A percentile compares a stretch with the other conserved stretches of the same genome.
Conservation (phyloP, 2,888 invertebrate genomes). For the Apamea monoglypha region DNA sequence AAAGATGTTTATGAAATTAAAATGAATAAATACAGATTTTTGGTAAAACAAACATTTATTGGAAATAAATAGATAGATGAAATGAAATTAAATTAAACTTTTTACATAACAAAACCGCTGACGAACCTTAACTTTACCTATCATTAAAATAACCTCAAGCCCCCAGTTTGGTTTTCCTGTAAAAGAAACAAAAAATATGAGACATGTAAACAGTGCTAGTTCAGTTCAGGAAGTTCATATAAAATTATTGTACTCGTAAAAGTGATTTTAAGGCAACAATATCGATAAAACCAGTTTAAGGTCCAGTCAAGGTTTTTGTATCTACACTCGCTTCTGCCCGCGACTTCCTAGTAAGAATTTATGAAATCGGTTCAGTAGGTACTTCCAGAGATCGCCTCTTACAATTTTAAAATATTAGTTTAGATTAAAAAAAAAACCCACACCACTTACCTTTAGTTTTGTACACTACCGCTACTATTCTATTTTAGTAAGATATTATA, state of each 20-base stretch:
- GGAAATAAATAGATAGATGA: constrained; percentile 33
- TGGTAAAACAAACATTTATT: constrained; percentile 41
- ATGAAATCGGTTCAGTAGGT: not conserved
- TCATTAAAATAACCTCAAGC: constrained; percentile 68
- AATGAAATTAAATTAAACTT: constrained; percentile 13
- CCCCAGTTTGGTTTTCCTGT: constrained; percentile 80
- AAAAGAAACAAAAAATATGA: constrained; percentile 64
- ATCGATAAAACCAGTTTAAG: not conserved
- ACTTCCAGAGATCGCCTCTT: not conserved
- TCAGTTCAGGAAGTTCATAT: not conserved
- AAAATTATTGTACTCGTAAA: not conserved
- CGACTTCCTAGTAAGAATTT: not conserved
- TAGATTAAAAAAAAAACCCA: not conserved
- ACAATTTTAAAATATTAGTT: not conserved
- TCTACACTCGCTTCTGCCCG: not conserved
- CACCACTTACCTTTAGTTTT: no score
- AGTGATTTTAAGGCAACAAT: not conserved
- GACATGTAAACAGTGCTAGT: not conserved
- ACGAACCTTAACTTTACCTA: not conserved
- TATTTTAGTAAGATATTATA: not conserved
- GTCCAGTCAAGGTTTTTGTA: not conserved
- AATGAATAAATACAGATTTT: not conserved
- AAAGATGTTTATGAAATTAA: not conserved
- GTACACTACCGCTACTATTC: not conserved
- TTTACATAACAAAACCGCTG: constrained; percentile 12